phyloP scores from a whole-genome alignment of 1,140 invertebrate genomes.

The Archegozetes longisetosus region DNA sequence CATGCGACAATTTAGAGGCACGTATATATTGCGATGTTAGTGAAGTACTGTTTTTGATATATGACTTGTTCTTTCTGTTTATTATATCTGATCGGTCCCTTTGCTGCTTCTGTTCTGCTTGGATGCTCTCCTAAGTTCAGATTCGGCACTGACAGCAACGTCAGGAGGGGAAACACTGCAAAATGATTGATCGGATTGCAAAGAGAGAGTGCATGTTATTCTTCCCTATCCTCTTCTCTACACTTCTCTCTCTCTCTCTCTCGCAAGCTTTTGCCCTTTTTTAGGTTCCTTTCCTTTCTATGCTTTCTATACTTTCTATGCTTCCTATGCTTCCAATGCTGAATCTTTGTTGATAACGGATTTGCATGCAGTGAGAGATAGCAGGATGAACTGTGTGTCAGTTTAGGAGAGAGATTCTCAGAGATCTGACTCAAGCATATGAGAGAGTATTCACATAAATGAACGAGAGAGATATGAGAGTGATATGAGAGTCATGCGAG shows the following conservation, averaged over 20 bases:
- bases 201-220: neutral
- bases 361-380: neutral
- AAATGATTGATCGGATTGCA: neutral
- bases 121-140: neutral
- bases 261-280: neutral
- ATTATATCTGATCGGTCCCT: neutral
- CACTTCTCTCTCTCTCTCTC: constrained; percentile 6
- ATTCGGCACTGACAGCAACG: neutral
- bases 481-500: neutral
- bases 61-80: neutral
- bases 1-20: neutral
- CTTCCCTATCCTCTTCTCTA: neutral
- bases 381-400: neutral
- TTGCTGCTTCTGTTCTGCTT: neutral
- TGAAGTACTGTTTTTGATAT: neutral
- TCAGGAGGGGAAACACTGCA: neutral
- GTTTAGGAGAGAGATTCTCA: neutral
- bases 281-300: neutral
- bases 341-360: neutral
- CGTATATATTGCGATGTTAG: neutral
- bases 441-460: no score
- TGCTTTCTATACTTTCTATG: neutral
- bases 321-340: neutral
- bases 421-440: no score
- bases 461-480: neutral